phyloP scores from a whole-genome alignment of 2,888 invertebrate genomes.

The Mystacides longicornis region DNA sequence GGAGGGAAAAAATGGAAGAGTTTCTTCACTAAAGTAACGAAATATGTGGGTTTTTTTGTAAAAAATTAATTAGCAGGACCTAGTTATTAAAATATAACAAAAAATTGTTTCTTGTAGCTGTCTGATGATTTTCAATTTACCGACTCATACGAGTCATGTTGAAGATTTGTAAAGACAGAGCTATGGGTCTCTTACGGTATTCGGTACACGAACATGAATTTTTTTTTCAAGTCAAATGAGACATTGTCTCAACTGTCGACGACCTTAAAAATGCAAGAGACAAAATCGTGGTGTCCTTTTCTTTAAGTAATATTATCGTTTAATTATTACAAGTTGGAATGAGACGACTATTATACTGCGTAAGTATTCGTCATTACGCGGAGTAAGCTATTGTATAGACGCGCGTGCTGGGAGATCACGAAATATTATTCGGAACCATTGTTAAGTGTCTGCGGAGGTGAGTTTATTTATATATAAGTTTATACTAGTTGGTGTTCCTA shows the following conservation, averaged over 20 bases:
- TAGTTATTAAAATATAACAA: no score
- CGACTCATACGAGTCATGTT: no score
- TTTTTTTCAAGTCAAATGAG: background rate
- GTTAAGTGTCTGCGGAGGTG: background rate
- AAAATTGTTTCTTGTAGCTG: no score
- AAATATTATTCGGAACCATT: background rate
- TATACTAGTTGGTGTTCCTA: no score
- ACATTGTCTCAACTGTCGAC: background rate
- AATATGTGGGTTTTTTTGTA: no score
- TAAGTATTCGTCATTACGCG: background rate
- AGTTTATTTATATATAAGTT: no score
- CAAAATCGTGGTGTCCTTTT: background rate
- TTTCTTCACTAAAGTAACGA: no score
- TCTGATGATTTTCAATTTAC: no score
- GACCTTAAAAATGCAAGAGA: background rate
- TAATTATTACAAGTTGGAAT: background rate
- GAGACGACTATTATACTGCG: background rate
- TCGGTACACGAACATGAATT: background rate
- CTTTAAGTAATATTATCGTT: background rate
- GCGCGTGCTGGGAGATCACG: constrained; percentile 1
- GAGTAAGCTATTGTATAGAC: background rate
- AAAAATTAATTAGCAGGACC: no score
- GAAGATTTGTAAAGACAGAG: no score
- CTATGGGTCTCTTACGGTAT: background rate
- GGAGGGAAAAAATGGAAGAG: no score